Base-by-base conservation (phyloP, 2,888 invertebrate species). In the Pollenia labialis region DNA sequence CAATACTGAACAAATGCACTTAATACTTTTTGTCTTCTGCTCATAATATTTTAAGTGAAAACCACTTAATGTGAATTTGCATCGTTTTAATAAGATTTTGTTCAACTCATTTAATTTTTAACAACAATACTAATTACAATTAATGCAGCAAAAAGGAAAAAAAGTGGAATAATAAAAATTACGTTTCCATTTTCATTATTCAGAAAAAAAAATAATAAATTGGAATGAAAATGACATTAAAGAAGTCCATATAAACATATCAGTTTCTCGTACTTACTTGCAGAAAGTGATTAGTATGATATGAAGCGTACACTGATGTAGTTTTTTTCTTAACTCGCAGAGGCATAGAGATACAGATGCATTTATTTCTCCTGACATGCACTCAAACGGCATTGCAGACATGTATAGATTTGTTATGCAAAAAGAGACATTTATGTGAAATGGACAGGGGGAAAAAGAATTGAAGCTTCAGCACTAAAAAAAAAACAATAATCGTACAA, bases 231-330 rank as follows among this genome's bases (percentile, higher is more conserved):
- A 84, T 76, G 76, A 83, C 81, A 87, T 85, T 80, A 88, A 88
- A 76, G 62, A 84, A 76, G 62, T 68, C 62, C 75, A 82, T 71
- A 69, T n/a, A 82, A 71, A 75, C 50, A 90, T 88, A 89, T 90
- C 46, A 72, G 72, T 46, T 60, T 42, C 52, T 75, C 52, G 40
- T 66, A 40, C 23, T 50, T 54, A 48, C 54, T 91, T 90, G 90
- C 90, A 90, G 91, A 92, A 91, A 90, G 91, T 92, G 92, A 92
- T 92, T 92, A 92, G 92, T 90, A 90, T 89, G 92, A 91, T 91
- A 92, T 90, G 90, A 92, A 91, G 91, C 92, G 90, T 92, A 90
- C 66, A 88, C 44, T 42, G 23, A 46, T 69, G 52, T 1, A 72
- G 66, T 32, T 81, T 7, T 32, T 44, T 68, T 23, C 42, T 40